Base-by-base conservation (phyloP, 2,113 vertebrate genomes). In the Trinectes maculatus region DNA sequence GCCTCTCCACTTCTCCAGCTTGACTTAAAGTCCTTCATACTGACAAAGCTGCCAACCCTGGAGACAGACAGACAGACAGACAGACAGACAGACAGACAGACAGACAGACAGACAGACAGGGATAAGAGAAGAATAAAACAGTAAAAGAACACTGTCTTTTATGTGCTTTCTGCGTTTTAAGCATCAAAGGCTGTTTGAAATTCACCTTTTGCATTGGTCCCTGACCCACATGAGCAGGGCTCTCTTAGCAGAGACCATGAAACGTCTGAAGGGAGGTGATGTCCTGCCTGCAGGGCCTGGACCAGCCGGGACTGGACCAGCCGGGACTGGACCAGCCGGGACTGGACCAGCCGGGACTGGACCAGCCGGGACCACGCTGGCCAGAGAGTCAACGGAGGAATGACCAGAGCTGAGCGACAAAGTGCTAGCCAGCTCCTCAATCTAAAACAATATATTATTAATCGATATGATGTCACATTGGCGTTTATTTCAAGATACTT, bases 1-100 rank as follows among this genome's bases (percentile, higher is more conserved):
- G 93, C 93, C 75, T 93, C 80, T 1, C 97, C 97, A 2, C 89
- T 95, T 74, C 94, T 92, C 97, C 97, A 98, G 87, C 95, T 96
- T 21, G 93, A 92, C 79, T 94, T 96, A 69, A 98, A 98, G 87
- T 98, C 94, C 62, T 90, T 92, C 67, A 98, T 86, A 11, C 3
- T 89, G 72, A 96, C 37, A 33, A 66, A 71, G 69, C 91, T 94
- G 26, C 90, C 89, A 0, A 89, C 88, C 56, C 96, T 98, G 6
- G 8, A 62, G 36, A 31, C n/a, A 40, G 1, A 33, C 6, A 51
- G 2, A 37, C 3, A 24, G 2, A 11, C 3, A 11, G 1, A 16
- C n/a, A n/a, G n/a, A n/a, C n/a, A n/a, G n/a, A n/a, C n/a, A n/a
- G n/a, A n/a, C n/a, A n/a, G n/a, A n/a, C n/a, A n/a, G n/a, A n/a